Conservation (phyloP, 2,888 invertebrate species). For the Agonopterix alstromeriana region DNA sequence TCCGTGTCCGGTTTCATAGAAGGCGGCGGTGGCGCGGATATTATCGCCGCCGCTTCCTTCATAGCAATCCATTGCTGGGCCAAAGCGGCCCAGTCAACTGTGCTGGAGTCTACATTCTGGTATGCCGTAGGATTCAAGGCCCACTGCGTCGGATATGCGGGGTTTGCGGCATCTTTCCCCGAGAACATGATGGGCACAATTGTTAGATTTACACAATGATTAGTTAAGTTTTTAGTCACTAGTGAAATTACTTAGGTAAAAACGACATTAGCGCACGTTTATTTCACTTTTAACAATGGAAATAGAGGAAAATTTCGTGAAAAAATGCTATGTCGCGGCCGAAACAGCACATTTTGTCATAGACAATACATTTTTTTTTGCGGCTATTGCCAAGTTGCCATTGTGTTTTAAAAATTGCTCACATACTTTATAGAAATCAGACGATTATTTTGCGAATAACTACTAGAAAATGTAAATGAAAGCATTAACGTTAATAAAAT, state of each 20-base stretch:
- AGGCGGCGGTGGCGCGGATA: slow-evolving; percentile 78
- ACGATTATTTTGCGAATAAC: no score
- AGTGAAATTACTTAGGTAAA: slow-evolving; percentile 10
- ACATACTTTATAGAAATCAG: no score
- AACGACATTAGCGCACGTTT: slow-evolving; percentile 11
- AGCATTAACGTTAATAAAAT: no score
- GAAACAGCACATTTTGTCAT: slow-evolving; percentile 9
- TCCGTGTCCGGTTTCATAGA: slow-evolving; percentile 72
- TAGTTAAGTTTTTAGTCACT: slow-evolving; percentile 5
- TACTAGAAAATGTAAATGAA: no score
- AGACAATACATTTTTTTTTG: slow-evolving; percentile 5
- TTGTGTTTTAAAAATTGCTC: no score
- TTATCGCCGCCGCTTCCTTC: slow-evolving; percentile 84
- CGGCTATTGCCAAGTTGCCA: no score
- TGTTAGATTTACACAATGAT: slow-evolving; percentile 11
- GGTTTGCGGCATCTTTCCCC: slow-evolving; percentile 78
- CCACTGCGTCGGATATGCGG: slow-evolving; percentile 85
- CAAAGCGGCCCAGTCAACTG: slow-evolving; percentile 97
- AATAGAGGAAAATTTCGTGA: slow-evolving; percentile 1
- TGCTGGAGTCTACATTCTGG: slow-evolving; percentile 88
- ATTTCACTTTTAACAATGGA: not conserved
- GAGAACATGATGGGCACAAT: slow-evolving; percentile 66
- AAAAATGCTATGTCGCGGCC: not conserved
- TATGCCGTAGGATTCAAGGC: slow-evolving; percentile 88
- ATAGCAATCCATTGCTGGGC: slow-evolving; percentile 99